Evolutionary conservation across 2,888 invertebrate genomes (phyloP).

Genomic region (Conomelus anceps): DNA sequence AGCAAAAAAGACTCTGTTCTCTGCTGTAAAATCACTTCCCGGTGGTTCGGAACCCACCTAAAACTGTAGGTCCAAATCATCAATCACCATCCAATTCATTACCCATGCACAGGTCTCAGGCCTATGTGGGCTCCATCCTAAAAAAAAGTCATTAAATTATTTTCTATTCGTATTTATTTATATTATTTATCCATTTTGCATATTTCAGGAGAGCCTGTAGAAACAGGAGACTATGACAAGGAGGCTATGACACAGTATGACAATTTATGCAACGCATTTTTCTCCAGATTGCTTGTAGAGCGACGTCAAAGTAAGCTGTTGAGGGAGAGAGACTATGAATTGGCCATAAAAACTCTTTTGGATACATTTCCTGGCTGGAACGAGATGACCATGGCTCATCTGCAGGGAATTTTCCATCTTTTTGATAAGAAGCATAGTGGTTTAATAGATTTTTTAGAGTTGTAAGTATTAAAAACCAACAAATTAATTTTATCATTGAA

Average conservation of each 20-base stretch:
- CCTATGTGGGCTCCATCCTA: too few species aligned
- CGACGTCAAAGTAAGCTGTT: not conserved
- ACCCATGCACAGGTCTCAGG: too few species aligned
- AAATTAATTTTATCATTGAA: too few species aligned
- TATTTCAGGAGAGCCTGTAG: not conserved
- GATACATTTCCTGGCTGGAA: not conserved
- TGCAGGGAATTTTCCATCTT: not conserved
- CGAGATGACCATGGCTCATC: constrained; percentile 1
- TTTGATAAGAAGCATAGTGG: constrained; percentile 1
- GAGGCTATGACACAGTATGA: not conserved
- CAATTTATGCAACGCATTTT: not conserved
- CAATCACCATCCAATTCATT: too few species aligned
- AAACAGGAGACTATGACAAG: not conserved
- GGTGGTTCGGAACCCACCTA: too few species aligned
- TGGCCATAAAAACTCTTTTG: not conserved
- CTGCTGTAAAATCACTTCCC: too few species aligned
- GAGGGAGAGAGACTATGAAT: not conserved
- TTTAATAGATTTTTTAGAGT: not conserved
- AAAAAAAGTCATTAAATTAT: too few species aligned
- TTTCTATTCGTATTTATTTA: too few species aligned
- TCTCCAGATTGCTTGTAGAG: not conserved
- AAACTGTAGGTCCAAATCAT: too few species aligned
- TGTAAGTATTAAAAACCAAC: not conserved
- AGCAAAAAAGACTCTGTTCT: too few species aligned
- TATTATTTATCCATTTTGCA: not conserved